Percentiles rank a stretch among this genome's conserved stretches.
Conservation (phyloP, 2,888 invertebrate species). For the Xanthia togata region DNA sequence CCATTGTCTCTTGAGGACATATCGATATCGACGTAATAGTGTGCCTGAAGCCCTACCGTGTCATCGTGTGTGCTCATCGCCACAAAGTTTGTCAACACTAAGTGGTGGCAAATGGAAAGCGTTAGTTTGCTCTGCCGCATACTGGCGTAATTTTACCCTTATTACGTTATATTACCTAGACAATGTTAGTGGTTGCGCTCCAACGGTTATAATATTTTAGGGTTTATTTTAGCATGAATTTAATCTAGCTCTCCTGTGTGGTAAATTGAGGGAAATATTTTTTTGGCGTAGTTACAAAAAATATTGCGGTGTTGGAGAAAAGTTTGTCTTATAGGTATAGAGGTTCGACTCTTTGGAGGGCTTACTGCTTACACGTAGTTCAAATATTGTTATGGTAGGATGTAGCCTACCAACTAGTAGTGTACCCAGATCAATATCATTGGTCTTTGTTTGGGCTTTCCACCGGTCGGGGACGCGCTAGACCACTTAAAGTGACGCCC, state of each 20-base stretch:
- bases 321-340: not conserved
- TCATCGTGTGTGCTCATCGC: conserved; percentile 52
- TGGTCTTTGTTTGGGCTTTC: conserved; percentile 5
- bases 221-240: conserved; percentile 33
- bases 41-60: conserved; percentile 42
- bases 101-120: conserved; percentile 59
- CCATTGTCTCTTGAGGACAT: conserved; percentile 47
- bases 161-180: conserved; percentile 48
- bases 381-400: conserved; percentile 13
- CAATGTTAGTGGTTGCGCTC: conserved; percentile 39
- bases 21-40: conserved; percentile 37
- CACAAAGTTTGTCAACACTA: conserved; percentile 61
- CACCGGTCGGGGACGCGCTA: not conserved
- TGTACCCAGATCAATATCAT: not conserved
- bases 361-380: not conserved
- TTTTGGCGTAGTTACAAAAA: not conserved
- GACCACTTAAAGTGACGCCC: conserved; percentile 17
- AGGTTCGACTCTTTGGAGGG: conserved; percentile 6
- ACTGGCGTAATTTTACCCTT: conserved; percentile 48
- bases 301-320: conserved; percentile 6
- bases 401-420: not conserved
- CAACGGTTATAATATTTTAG: conserved; percentile 35
- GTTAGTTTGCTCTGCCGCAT: conserved; percentile 47
- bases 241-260: conserved; percentile 5
- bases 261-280: not conserved